Conservation (phyloP, 1,140 invertebrate species). For the Zaprionus nigranus region DNA sequence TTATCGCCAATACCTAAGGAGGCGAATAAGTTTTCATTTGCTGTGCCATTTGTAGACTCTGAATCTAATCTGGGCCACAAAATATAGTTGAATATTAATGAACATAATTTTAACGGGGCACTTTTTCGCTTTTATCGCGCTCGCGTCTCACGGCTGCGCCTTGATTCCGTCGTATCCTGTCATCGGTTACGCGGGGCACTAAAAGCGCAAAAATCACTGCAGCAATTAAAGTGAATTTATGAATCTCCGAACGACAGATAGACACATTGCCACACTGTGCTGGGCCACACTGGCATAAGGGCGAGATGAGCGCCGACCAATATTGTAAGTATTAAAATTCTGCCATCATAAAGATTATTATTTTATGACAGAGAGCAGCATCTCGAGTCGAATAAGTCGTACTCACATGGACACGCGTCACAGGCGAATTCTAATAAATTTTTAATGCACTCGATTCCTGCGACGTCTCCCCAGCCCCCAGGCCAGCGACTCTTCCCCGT, state of each 20-base stretch:
- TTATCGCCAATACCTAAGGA: background rate
- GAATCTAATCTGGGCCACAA: constrained; percentile 56
- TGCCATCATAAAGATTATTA: constrained; percentile 83
- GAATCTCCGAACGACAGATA: constrained; percentile 68
- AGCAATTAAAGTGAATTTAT: constrained; percentile 82
- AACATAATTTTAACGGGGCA: constrained; percentile 70
- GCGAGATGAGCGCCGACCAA: constrained; percentile 39
- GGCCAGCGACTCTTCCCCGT: constrained; percentile 14
- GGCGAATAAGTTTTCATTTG: background rate
- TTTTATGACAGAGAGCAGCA: constrained; percentile 63
- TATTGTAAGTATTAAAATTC: constrained; percentile 77
- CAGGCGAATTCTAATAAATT: constrained; percentile 81
- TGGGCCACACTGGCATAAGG: constrained; percentile 31
- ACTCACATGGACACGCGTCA: constrained; percentile 66
- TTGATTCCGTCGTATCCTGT: constrained; percentile 5
- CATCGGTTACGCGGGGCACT: constrained; percentile 32
- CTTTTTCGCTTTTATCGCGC: constrained; percentile 63
- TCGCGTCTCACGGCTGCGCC: constrained; percentile 53
- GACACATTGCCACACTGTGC: constrained; percentile 32
- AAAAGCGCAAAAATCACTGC: constrained; percentile 70
- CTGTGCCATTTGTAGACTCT: constrained; percentile 17
- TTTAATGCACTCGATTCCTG: constrained; percentile 75
- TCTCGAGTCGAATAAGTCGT: constrained; percentile 33
- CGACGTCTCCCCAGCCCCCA: background rate
- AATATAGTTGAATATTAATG: constrained; percentile 80